Base-by-base conservation (phyloP, 2,888 invertebrate species). In the Calameuta idolon region DNA sequence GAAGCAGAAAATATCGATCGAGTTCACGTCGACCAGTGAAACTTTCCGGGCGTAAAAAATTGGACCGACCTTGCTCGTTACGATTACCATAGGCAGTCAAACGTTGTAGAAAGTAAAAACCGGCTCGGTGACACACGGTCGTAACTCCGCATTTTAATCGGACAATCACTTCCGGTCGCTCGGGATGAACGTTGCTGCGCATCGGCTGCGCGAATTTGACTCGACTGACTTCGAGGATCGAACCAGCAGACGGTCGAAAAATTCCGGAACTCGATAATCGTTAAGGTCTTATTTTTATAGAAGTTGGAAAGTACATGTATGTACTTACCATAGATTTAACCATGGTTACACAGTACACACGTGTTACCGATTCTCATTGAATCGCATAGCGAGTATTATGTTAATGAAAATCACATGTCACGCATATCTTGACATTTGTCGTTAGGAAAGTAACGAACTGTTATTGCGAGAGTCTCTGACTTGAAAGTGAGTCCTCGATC, bases 401-500 rank as follows among this genome's bases (percentile, higher is more conserved):
- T 69, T 77, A 79, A 83, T 83, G 82, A 82, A 79, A 82, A 85
- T 76, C 76, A 79, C 81, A 78, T 79, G 83, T 85, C 85, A 83
- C 85, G 80, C 80, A 34, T 35, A 15, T 40, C 71, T 34, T 33
- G 69, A 30, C 31, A 30, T 69, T 73, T 79, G 77, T 77, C 77
- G 77, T 79, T 77, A 77, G 76, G 35, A 77, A 77, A 78, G 69
- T 75, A 69, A 76, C 69, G 31, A 71, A 34, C 33, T 71, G 71
- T 34, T 31, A 71, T n/a, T 31, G 71, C 31, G 12, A 31, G 34
- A 12, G 71, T 34, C 69, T 12, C 35, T 79, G 76, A 77, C 80
- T 88, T 84, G 88, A 88, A 88, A 88, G 88, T 89, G 87, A 88
- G 89, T 82, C 88, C 88, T 88, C 88, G 86, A 89, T 88, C 88